These are phyloP conservation scores for Torymus tubicola DNA, from an alignment of 2,888 invertebrate species.

Conservation along the genomic window DNA sequence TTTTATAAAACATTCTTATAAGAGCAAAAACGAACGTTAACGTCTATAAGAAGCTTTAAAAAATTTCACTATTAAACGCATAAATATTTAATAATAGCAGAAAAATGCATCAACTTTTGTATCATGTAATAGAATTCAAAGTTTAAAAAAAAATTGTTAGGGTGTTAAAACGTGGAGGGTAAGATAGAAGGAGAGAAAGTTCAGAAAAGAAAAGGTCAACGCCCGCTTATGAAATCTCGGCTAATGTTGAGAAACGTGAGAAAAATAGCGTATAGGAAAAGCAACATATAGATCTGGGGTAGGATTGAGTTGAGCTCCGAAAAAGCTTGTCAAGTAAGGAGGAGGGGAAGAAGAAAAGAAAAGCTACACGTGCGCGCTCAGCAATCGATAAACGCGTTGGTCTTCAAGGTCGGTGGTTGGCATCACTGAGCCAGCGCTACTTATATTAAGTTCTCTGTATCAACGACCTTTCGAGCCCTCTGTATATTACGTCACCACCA, in stretches of 20 bases:
- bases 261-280: not conserved
- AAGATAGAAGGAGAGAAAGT: not conserved
- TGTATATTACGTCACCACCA: constrained; percentile 72
- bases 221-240: constrained; percentile 54
- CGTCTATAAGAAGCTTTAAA: too few relatives aligned
- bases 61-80: too few relatives aligned
- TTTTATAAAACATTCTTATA: too few relatives aligned
- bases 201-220: constrained; percentile 52
- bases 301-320: not conserved
- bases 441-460: constrained; percentile 63
- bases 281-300: not conserved
- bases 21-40: too few relatives aligned
- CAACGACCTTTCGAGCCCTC: constrained; percentile 73
- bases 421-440: constrained; percentile 59
- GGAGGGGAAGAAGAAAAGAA: constrained; percentile 34
- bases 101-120: too few relatives aligned
- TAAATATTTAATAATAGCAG: too few relatives aligned
- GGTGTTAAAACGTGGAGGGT: too few relatives aligned
- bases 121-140: too few relatives aligned
- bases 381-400: constrained; percentile 70
- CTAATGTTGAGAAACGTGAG: constrained; percentile 19
- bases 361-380: constrained; percentile 68
- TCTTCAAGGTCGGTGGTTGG: constrained; percentile 71
- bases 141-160: too few relatives aligned
- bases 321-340: constrained; percentile 48